These are phyloP conservation scores for Callopanchax toddi DNA, from an alignment of 2,113 vertebrate genomes.

Conservation along the genomic window DNA sequence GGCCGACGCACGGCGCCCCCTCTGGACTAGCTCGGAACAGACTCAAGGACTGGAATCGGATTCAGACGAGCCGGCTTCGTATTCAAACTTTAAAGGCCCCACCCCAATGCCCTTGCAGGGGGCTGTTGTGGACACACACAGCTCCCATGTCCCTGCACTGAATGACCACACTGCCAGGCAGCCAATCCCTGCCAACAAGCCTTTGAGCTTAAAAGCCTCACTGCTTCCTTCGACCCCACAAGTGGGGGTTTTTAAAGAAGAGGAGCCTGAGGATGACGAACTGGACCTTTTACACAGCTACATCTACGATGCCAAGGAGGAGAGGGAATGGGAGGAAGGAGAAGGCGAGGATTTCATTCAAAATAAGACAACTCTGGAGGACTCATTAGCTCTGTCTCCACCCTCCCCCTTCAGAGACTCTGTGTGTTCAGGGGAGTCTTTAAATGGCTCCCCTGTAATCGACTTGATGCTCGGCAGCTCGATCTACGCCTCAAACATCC, in stretches of 20 bases:
- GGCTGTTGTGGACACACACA: slow-evolving; percentile 82
- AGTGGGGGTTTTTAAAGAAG: slow-evolving; percentile 59
- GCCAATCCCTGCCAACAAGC: slow-evolving; percentile 63
- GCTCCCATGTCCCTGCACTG: slow-evolving; percentile 78
- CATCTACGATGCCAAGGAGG: slow-evolving; percentile 83
- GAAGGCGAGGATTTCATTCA: slow-evolving; percentile 72
- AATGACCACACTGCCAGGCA: slow-evolving; percentile 65
- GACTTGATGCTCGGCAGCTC: slow-evolving; percentile 86
- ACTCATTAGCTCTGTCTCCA: slow-evolving; percentile 88
- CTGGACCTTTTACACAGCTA: slow-evolving; percentile 90
- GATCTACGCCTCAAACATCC: slow-evolving; percentile 87
- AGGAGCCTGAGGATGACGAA: slow-evolving; percentile 80
- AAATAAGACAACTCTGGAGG: slow-evolving; percentile 86
- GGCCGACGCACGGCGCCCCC: slow-evolving; percentile 68
- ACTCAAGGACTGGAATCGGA: slow-evolving; percentile 71
- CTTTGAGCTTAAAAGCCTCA: slow-evolving; percentile 54
- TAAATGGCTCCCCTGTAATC: slow-evolving; percentile 83
- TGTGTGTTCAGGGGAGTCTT: slow-evolving; percentile 85
- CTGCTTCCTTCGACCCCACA: slow-evolving; percentile 78
- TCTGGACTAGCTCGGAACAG: slow-evolving; percentile 76
- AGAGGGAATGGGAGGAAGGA: slow-evolving; percentile 67
- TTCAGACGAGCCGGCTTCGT: slow-evolving; percentile 72
- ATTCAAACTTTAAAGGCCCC: slow-evolving; percentile 75
- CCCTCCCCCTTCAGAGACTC: slow-evolving; percentile 98
- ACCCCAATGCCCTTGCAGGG: slow-evolving; percentile 83